Evolutionary conservation across 2,113 vertebrate species (phyloP).

Genomic region (Ardeotis arabs): DNA sequence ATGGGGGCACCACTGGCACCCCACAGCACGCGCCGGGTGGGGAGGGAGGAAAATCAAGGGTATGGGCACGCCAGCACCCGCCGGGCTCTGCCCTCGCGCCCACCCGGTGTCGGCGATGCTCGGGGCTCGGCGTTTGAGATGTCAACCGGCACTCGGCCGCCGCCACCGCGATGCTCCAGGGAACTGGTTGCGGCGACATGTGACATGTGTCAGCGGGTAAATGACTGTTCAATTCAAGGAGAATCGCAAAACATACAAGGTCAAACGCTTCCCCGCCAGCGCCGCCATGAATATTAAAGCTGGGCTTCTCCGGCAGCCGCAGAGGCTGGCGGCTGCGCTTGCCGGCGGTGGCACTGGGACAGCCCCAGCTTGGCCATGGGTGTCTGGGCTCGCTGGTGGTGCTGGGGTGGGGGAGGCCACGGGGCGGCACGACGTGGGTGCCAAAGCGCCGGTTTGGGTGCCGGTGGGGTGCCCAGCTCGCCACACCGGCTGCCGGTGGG

Average conservation of each 20-base stretch:
- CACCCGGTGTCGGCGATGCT: accelerated
- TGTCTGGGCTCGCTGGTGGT: not conserved
- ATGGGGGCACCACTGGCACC: accelerated
- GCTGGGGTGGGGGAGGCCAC: not conserved
- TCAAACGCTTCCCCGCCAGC: constrained; percentile 65
- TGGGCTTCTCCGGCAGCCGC: not conserved
- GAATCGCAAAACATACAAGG: constrained; percentile 72
- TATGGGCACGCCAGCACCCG: not conserved
- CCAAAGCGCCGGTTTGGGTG: not conserved
- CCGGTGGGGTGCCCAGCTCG: not conserved
- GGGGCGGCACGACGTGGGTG: accelerated
- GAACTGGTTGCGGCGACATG: constrained; percentile 33
- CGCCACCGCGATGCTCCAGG: constrained; percentile 34
- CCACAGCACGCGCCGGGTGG: accelerated
- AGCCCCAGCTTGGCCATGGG: accelerated
- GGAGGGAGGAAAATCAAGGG: not conserved
- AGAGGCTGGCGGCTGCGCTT: not conserved
- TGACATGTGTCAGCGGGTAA: constrained; percentile 73
- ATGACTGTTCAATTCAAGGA: constrained; percentile 74
- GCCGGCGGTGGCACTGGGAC: not conserved
- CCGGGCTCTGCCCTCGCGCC: accelerated
- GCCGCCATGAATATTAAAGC: constrained; percentile 72
- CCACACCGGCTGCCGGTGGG: accelerated
- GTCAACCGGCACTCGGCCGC: not conserved
- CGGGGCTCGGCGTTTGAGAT: not conserved